Evolutionary conservation across 2,888 invertebrate genomes (phyloP), one percentile per base, ranked within the genome.

Genomic region (Sinohyriopsis cumingii): DNA sequence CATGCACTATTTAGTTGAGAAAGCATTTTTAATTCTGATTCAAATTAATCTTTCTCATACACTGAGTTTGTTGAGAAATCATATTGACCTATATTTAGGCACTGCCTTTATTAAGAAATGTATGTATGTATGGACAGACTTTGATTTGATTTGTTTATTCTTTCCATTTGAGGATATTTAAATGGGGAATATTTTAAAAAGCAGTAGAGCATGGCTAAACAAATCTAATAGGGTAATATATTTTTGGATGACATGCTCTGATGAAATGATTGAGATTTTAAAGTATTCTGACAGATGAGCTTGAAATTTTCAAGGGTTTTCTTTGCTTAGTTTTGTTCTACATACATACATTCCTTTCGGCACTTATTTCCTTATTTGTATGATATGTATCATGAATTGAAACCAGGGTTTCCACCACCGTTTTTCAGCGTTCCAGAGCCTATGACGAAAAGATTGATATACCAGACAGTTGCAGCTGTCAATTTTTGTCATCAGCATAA

Each of bases 401-500:
- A 45, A 45, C 45, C 45, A 45, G 45, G 15, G 45, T 45, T 45
- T 45, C 45, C 9, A 45, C 45, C 45, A 45, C 45, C 45, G 3
- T 55, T 69, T 84, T 88, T 57, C 82, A 92, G 92, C 55, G 92
- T 92, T 86, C 97, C 98, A 3, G 97, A 98, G 87, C 92, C 94
- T 69, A 92, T 96, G 69, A 96, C 95, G 22, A 96, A 96, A 91
- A 96, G 96, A 91, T 96, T 99, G 70, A 94, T 95, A 72, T 98
- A 96, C 94, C 99, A 99, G 91, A 96, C 97, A 62, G 92, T 99
- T 63, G 95, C 96, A 87, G 99, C 98, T 0, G 94, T 99, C 20
- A 95, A 95, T 65, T 99, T 98, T 91, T 99, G 99, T 90, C 99
- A 99, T 91, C 94, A 95, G 71, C 96, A 98, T 91, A 96, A 97